Conservation (phyloP, 1,140 invertebrate species). For the Scylla paramamosain region DNA sequence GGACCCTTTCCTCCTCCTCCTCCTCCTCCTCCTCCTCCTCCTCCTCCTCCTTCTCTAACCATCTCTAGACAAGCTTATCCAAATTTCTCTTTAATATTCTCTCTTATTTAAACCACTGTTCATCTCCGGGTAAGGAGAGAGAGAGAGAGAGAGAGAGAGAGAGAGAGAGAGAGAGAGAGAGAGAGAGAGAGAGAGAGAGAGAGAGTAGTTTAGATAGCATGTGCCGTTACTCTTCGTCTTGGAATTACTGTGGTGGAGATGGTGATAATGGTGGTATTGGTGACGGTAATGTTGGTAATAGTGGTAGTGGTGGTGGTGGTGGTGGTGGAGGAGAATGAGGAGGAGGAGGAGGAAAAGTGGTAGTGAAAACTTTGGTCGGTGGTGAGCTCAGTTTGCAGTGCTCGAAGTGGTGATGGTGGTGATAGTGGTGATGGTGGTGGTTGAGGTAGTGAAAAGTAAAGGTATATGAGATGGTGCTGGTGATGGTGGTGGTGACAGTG, state of each 20-base stretch:
- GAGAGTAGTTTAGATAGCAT: neutral
- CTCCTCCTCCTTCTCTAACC: neutral
- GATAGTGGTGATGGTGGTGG: neutral
- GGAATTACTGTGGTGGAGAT: neutral
- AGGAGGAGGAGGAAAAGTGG: neutral
- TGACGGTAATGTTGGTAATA: neutral
- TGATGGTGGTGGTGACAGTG: neutral
- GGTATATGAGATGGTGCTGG: neutral
- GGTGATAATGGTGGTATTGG: neutral
- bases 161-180: neutral
- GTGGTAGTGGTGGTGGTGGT: neutral
- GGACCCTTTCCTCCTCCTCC: neutral
- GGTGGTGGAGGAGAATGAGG: neutral
- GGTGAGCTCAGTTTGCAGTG: neutral
- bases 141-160: conserved; percentile 24
- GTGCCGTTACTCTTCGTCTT: neutral
- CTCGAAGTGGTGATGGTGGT: neutral
- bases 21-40: neutral
- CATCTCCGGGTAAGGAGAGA: neutral
- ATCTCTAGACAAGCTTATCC: neutral
- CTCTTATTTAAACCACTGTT: conserved; percentile 18
- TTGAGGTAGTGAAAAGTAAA: neutral
- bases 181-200: conserved; percentile 24
- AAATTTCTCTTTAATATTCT: neutral
- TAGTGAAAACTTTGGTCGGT: neutral